Evolutionary conservation across 1,140 invertebrate genomes (phyloP).

Genomic region (Drosophila malerkotliana): DNA sequence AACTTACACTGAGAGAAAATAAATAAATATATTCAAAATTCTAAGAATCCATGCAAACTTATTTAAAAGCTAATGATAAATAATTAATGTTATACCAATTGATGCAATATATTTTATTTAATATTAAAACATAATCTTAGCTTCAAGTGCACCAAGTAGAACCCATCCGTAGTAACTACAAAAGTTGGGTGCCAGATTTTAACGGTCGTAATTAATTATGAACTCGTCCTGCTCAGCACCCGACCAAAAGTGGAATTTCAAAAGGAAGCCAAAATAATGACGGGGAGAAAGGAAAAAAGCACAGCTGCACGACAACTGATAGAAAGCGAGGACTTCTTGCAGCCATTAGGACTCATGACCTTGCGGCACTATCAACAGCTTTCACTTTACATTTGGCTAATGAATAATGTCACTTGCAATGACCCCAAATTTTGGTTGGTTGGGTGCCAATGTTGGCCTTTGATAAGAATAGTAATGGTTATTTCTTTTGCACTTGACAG

Average conservation of each 20-base stretch:
- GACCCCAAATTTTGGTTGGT: constrained; percentile 22
- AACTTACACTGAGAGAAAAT: background rate
- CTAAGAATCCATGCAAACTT: too few species aligned
- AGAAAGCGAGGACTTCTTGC: constrained; percentile 20
- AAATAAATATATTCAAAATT: too few species aligned
- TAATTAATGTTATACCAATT: too few species aligned
- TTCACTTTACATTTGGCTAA: constrained; percentile 42
- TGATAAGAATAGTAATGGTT: constrained; percentile 40
- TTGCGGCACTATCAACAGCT: constrained; percentile 43
- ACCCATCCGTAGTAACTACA: background rate
- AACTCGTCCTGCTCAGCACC: background rate
- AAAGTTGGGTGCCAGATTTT: constrained; percentile 10
- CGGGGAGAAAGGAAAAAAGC: constrained; percentile 14
- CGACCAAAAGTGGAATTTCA: constrained; percentile 5
- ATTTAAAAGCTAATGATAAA: background rate
- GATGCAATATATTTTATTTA: too few species aligned
- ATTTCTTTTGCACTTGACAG: constrained; percentile 12
- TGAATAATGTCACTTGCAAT: constrained; percentile 26
- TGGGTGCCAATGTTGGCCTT: constrained; percentile 24
- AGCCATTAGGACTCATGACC: constrained; percentile 11
- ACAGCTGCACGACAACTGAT: constrained; percentile 49
- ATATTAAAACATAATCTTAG: background rate
- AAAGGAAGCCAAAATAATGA: background rate
- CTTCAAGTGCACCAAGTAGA: background rate
- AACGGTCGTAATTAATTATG: constrained; percentile 57